These are phyloP conservation scores for Drosophila novamexicana DNA, from an alignment of 1,140 invertebrate genomes.

Conservation along the genomic window DNA sequence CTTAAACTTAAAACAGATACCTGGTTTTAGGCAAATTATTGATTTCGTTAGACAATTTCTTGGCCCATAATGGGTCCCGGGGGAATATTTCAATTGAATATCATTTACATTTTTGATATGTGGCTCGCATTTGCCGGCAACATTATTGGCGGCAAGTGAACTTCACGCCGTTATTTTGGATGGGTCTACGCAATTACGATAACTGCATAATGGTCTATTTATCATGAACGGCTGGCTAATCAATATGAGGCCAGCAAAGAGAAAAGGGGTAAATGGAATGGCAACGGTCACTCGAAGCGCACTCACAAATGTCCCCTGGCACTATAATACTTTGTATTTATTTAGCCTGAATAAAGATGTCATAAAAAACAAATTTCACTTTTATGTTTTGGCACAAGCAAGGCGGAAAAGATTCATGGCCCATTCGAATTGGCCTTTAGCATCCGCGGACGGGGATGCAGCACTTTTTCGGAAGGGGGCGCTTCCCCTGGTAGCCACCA, in stretches of 20 bases:
- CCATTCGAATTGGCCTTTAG: conserved; percentile 65
- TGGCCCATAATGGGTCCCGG: conserved; percentile 14
- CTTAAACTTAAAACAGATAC: no score
- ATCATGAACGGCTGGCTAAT: conserved; percentile 75
- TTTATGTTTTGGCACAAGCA: conserved; percentile 71
- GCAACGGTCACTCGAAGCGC: conserved; percentile 8
- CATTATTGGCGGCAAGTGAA: not conserved
- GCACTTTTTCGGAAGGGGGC: not conserved
- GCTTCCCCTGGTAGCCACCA: not conserved
- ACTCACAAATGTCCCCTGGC: conserved; percentile 63
- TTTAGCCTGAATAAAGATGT: conserved; percentile 79
- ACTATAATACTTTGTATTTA: conserved; percentile 76
- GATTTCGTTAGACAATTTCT: conserved; percentile 6
- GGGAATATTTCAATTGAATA: conserved; percentile 29
- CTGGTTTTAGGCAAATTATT: not conserved
- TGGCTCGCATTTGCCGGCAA: not conserved
- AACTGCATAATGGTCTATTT: conserved; percentile 74
- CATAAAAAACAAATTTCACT: conserved; percentile 82
- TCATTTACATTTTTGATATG: conserved; percentile 45
- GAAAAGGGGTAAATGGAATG: not conserved
- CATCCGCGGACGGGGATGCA: conserved; percentile 4
- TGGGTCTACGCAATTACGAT: conserved; percentile 59
- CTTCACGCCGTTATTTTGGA: conserved; percentile 20
- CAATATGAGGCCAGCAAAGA: conserved; percentile 23
- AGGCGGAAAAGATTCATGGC: conserved; percentile 76